Evolutionary conservation across 2,888 invertebrate genomes (phyloP).

Genomic region (Drosophila nigritarsus): DNA sequence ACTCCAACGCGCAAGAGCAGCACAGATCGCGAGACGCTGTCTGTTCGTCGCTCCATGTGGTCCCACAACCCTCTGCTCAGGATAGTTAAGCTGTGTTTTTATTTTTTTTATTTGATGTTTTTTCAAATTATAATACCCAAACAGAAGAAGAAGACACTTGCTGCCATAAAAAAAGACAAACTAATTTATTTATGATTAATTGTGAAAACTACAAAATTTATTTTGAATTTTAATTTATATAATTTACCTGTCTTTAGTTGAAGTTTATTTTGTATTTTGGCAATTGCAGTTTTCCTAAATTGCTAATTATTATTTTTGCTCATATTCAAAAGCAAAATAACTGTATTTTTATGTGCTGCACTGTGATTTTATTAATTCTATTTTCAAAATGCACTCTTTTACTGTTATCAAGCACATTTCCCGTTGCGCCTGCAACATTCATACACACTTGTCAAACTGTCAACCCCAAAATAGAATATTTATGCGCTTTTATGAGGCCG

Average conservation of each 20-base stretch:
- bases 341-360: background rate
- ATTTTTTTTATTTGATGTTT: slow-evolving; percentile 15
- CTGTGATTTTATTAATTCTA: background rate
- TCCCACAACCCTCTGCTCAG: slow-evolving; percentile 45
- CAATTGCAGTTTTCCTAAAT: background rate
- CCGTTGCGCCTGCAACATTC: slow-evolving; percentile 52
- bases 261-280: no score
- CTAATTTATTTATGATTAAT: background rate
- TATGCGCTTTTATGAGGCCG: slow-evolving; percentile 62
- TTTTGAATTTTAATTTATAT: no score
- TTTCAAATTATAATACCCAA: background rate
- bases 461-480: slow-evolving; percentile 73
- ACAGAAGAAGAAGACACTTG: background rate
- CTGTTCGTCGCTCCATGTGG: slow-evolving; percentile 54
- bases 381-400: background rate
- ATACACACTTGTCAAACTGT: slow-evolving; percentile 75
- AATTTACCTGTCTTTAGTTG: no score
- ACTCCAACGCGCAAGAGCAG: slow-evolving; percentile 24
- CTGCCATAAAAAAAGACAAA: slow-evolving; percentile 1
- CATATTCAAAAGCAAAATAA: background rate
- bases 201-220: background rate
- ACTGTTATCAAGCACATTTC: slow-evolving; percentile 27
- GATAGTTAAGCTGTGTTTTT: slow-evolving; percentile 26
- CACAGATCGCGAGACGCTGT: slow-evolving; percentile 27
- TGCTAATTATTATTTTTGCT: background rate